Percentiles rank a stretch among this genome's conserved stretches.
Conservation (phyloP, 2,113 vertebrate genomes). For the Tauraco erythrolophus region DNA sequence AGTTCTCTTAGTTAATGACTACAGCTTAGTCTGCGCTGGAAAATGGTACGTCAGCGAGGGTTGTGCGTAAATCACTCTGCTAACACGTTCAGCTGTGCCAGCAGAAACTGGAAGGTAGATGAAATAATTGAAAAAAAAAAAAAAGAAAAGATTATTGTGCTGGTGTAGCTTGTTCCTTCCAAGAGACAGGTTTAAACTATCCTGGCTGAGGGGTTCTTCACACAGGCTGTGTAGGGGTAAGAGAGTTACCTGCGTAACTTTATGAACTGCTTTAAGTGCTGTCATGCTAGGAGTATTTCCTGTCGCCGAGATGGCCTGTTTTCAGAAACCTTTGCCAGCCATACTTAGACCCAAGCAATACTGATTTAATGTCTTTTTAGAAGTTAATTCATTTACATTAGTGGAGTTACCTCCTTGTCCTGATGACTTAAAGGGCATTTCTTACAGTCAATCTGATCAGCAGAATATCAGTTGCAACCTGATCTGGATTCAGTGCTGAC, state of each 20-base stretch:
- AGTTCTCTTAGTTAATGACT: constrained; percentile 37
- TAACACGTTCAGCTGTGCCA: constrained; percentile 28
- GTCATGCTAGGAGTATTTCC: neutral
- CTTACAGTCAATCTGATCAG: neutral
- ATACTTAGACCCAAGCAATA: neutral
- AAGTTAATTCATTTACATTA: neutral
- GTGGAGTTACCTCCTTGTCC: neutral
- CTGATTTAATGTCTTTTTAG: neutral
- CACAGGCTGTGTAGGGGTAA: neutral
- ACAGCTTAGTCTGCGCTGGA: constrained; percentile 30
- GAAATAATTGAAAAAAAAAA: neutral
- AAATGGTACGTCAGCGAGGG: constrained; percentile 16
- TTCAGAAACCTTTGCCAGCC: neutral
- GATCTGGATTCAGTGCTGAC: neutral
- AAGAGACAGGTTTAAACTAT: neutral
- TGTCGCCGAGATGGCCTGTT: neutral
- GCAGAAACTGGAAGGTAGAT: constrained; percentile 23
- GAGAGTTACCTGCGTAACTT: neutral
- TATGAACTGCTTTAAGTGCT: neutral
- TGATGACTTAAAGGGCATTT: neutral
- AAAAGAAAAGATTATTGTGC: neutral
- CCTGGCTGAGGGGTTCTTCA: neutral
- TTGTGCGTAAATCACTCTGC: constrained; percentile 16
- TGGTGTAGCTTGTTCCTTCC: neutral
- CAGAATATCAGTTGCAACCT: neutral